Evolutionary conservation across 2,888 invertebrate species (phyloP).

Genomic region (Xanthorhoe designata): DNA sequence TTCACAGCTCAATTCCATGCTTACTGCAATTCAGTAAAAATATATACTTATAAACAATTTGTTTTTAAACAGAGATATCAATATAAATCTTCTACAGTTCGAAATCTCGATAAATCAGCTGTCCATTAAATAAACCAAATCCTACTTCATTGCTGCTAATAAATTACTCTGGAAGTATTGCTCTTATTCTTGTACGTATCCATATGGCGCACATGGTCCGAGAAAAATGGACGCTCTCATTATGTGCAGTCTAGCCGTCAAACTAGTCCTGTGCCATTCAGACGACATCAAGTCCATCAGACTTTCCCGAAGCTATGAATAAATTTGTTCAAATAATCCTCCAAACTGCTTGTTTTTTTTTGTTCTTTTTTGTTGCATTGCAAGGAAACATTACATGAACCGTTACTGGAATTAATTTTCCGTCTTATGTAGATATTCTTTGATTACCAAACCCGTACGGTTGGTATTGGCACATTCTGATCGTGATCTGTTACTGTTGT

Average conservation of each 20-base stretch:
- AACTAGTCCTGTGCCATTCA: constrained; percentile 18
- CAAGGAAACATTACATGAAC: constrained; percentile 11
- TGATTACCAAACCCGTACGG: constrained; percentile 12
- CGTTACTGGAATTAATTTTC: constrained; percentile 19
- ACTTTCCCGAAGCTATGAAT: constrained; percentile 14
- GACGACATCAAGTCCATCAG: constrained; percentile 13
- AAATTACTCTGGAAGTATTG: constrained; percentile 8
- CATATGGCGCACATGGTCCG: constrained; percentile 8
- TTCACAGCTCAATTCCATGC: background rate
- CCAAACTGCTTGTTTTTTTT: constrained; percentile 17
- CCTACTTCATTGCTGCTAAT: constrained; percentile 9
- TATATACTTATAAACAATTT: background rate
- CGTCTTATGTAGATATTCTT: constrained; percentile 21
- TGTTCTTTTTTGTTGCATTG: constrained; percentile 18
- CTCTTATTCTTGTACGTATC: constrained; percentile 12
- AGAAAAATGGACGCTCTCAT: background rate
- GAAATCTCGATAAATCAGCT: background rate
- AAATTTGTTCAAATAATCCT: constrained; percentile 13
- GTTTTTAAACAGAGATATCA: background rate
- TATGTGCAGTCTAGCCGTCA: constrained; percentile 2
- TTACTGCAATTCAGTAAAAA: background rate
- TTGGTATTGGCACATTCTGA: constrained; percentile 24
- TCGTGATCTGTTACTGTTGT: constrained; percentile 5
- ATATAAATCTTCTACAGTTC: background rate
- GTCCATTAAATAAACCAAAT: background rate